Evolutionary conservation across 2,113 vertebrate genomes (phyloP).

Genomic region (Agapornis roseicollis): DNA sequence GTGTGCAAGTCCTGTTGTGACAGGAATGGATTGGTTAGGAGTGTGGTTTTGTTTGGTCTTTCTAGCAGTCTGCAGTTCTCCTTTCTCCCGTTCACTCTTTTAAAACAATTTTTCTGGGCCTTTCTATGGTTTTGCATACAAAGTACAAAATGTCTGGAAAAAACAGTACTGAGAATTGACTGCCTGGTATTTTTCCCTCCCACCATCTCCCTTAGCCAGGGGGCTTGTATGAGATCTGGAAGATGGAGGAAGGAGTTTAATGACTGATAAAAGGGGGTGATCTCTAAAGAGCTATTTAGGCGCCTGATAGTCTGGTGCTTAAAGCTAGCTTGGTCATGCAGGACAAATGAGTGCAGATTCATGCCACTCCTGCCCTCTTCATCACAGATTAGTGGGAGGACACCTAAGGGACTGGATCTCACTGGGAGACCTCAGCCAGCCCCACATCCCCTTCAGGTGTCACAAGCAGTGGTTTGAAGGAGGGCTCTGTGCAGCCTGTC

Average conservation of each 20-base stretch:
- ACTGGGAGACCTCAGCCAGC: not conserved
- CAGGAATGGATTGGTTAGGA: not conserved
- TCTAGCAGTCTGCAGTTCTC: not conserved
- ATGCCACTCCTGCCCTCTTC: not conserved
- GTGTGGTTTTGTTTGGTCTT: not conserved
- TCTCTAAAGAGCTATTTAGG: not conserved
- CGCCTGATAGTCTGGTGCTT: not conserved
- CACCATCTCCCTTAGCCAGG: not conserved
- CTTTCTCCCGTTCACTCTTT: not conserved
- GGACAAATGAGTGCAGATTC: not conserved
- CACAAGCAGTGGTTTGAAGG: not conserved
- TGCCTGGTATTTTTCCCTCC: not conserved
- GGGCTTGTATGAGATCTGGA: not conserved
- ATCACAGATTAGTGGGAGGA: not conserved
- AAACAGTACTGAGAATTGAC: not conserved
- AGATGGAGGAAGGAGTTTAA: not conserved
- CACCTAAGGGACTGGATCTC: not conserved
- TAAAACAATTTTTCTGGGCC: not conserved
- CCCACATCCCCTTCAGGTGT: not conserved
- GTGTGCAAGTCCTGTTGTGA: not conserved
- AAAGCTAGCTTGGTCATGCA: not conserved
- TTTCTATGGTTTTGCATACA: not conserved
- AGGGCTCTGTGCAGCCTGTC: not conserved
- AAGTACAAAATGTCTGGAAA: not conserved
- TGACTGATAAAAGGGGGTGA: not conserved